phyloP scores from a whole-genome alignment of 2,797 vertebrate species.

The Australoheros facetus region DNA sequence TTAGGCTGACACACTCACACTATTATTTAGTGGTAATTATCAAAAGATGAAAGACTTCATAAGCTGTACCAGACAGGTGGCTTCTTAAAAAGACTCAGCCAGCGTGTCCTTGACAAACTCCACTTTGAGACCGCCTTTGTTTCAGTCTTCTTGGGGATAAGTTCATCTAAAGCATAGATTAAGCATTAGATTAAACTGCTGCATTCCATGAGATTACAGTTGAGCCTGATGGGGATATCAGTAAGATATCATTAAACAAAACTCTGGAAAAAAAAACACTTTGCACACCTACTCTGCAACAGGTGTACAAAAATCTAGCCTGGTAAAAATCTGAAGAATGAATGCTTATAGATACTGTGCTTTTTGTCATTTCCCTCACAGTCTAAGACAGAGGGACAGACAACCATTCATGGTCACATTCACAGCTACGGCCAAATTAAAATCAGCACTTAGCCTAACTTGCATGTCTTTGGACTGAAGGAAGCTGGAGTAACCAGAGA shows the following conservation, averaged over 20 bases:
- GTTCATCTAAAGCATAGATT: slow-evolving; percentile 71
- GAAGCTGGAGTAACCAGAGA: background rate
- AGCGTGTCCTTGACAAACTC: slow-evolving; percentile 72
- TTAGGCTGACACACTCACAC: background rate
- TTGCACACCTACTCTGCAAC: too few relatives aligned
- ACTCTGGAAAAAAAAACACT: background rate
- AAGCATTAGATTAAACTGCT: background rate
- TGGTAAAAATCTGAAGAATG: background rate
- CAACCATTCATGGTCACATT: background rate
- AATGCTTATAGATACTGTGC: background rate
- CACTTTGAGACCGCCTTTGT: slow-evolving; percentile 45
- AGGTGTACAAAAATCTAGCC: too few relatives aligned
- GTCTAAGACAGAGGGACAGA: background rate
- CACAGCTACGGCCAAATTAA: background rate
- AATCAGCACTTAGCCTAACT: background rate
- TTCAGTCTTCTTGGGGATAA: slow-evolving; percentile 58
- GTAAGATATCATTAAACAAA: background rate
- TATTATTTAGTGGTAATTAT: background rate
- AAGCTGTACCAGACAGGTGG: slow-evolving; percentile 84
- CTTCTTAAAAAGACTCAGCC: slow-evolving; percentile 84
- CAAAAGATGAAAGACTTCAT: background rate
- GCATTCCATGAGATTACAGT: background rate
- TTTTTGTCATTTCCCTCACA: too few relatives aligned
- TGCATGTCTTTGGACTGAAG: background rate
- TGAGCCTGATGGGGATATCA: background rate